Evolutionary conservation across 64 coral and sea anemone species (phyloP).

Genomic region (Orbicella faveolata): DNA sequence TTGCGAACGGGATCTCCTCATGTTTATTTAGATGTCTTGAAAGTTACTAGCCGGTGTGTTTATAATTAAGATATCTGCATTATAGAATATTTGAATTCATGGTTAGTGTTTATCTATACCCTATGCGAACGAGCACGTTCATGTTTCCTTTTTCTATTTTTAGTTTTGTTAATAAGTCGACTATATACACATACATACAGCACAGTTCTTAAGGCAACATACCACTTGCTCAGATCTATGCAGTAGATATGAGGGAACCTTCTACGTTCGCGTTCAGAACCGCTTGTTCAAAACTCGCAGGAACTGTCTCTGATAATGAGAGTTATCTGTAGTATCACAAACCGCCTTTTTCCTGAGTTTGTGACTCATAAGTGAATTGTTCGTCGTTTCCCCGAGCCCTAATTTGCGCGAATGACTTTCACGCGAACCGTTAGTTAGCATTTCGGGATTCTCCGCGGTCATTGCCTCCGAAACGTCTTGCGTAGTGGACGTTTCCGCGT

Average conservation of each 20-base stretch:
- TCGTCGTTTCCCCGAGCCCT: conserved; percentile 22
- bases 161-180: neutral
- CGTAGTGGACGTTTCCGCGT: no score
- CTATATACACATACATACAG: neutral
- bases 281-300: conserved; percentile 85
- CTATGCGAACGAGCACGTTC: neutral
- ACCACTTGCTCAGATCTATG: neutral
- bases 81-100: neutral
- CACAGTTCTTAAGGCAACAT: neutral
- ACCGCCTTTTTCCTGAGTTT: conserved; percentile 82
- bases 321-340: conserved; percentile 72
- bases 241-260: neutral
- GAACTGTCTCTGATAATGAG: conserved; percentile 88
- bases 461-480: neutral
- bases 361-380: conserved; percentile 29
- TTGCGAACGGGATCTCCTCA: neutral
- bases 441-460: neutral
- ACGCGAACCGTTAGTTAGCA: neutral
- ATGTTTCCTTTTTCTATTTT: neutral
- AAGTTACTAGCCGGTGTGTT: neutral
- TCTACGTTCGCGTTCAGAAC: conserved; percentile 18
- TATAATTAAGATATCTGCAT: conserved; percentile 8
- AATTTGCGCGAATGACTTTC: conserved; percentile 19
- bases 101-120: neutral
- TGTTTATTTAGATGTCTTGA: neutral